Percentiles rank a stretch among this genome's conserved stretches.
These are phyloP conservation scores for Pelodiscus sinensis DNA, from an alignment of 2,113 vertebrate genomes.

Conservation along the genomic window DNA sequence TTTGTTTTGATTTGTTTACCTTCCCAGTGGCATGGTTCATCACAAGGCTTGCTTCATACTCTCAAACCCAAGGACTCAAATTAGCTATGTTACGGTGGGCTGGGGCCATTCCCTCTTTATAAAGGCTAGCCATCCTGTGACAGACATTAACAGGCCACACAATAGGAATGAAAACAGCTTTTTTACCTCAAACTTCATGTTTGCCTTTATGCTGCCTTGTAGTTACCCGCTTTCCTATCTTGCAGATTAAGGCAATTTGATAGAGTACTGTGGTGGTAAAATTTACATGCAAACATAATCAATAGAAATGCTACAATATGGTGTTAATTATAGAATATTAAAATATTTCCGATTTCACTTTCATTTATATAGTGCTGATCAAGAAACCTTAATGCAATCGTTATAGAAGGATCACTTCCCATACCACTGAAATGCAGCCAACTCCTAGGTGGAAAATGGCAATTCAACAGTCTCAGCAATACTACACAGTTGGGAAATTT, in stretches of 20 bases:
- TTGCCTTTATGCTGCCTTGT: not conserved
- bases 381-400: not conserved
- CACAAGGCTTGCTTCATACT: not conserved
- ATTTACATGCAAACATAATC: not conserved
- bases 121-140: not conserved
- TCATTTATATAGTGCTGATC: not conserved
- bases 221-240: not conserved
- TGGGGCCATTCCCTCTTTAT: not conserved
- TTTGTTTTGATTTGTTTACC: not conserved
- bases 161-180: not conserved
- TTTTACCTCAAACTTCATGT: not conserved
- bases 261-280: not conserved
- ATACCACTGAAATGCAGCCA: not conserved
- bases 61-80: not conserved
- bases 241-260: not conserved
- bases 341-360: not conserved
- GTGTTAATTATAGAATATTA: not conserved
- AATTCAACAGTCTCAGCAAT: not conserved
- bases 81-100: not conserved
- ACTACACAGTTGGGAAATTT: not conserved
- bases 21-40: not conserved
- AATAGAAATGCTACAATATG: not conserved
- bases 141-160: not conserved
- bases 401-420: not conserved
- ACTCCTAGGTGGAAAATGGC: not conserved